Percentiles rank a stretch among this genome's conserved stretches.
Conservation (phyloP, 2,888 invertebrate genomes). For the Leucophora obtusa region DNA sequence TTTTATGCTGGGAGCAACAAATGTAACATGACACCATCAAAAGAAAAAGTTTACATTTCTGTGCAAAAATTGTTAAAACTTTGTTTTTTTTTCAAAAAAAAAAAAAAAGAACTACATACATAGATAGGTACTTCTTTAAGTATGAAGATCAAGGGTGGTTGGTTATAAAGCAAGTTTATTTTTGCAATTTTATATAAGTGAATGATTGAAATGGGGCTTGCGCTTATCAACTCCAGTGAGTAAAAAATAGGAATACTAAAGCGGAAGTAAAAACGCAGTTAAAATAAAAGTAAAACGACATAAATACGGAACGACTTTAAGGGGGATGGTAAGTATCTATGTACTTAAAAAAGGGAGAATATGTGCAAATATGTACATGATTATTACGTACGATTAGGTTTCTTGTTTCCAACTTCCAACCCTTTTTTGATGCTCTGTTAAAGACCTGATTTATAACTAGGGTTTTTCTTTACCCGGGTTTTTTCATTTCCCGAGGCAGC, state of each 20-base stretch:
- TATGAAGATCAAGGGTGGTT: conserved; percentile 38
- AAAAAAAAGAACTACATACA: no score
- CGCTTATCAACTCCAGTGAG: conserved; percentile 25
- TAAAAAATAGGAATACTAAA: background rate
- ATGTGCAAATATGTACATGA: conserved; percentile 17
- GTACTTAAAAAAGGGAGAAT: no score
- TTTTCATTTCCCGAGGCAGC: no score
- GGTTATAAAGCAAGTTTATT: background rate
- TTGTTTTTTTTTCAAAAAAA: background rate
- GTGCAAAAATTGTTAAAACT: background rate
- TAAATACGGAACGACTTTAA: background rate
- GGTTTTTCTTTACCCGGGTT: no score
- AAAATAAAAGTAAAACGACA: conserved; percentile 42
- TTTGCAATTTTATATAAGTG: conserved; percentile 1
- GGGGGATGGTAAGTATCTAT: conserved; percentile 7
- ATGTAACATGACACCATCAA: conserved; percentile 48
- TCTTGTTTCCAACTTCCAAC: background rate
- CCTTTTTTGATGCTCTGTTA: no score
- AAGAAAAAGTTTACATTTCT: conserved; percentile 14
- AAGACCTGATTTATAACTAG: no score
- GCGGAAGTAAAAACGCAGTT: conserved; percentile 47
- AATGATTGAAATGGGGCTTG: background rate
- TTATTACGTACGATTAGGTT: conserved; percentile 48
- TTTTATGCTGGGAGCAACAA: conserved; percentile 34
- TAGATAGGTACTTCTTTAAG: conserved; percentile 5